These are phyloP conservation scores for Xanthia togata DNA, from an alignment of 2,888 invertebrate species.

Conservation along the genomic window DNA sequence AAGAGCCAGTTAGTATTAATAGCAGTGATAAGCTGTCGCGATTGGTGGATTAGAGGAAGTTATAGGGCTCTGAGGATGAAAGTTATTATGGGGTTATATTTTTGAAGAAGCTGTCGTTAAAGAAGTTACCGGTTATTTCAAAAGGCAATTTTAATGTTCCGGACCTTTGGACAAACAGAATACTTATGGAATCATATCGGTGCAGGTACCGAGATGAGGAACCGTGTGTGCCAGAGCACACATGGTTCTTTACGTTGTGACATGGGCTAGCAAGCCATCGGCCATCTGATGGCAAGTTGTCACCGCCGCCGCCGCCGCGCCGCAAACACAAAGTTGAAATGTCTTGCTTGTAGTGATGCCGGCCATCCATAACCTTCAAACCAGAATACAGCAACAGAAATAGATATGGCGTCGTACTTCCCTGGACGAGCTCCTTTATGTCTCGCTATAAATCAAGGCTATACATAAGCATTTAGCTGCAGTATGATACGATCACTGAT, in stretches of 20 bases:
- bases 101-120: neutral
- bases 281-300: neutral
- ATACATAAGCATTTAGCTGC: too few relatives aligned
- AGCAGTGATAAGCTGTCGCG: conserved; percentile 17
- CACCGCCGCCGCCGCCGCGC: neutral
- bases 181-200: too few relatives aligned
- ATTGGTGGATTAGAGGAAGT: neutral
- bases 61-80: neutral
- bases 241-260: neutral
- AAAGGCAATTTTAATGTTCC: neutral
- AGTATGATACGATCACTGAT: too few relatives aligned
- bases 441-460: too few relatives aligned
- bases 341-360: neutral
- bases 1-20: conserved; percentile 10
- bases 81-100: neutral
- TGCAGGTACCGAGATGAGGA: too few relatives aligned
- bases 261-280: too few relatives aligned
- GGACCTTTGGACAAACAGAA: neutral
- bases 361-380: neutral
- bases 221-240: too few relatives aligned
- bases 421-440: too few relatives aligned
- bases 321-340: neutral
- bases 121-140: neutral
- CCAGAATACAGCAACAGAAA: neutral
- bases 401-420: too few relatives aligned